Evolutionary conservation across 2,797 vertebrate genomes (phyloP), one percentile per base, ranked within the genome.

Genomic region (Nyctibius grandis): DNA sequence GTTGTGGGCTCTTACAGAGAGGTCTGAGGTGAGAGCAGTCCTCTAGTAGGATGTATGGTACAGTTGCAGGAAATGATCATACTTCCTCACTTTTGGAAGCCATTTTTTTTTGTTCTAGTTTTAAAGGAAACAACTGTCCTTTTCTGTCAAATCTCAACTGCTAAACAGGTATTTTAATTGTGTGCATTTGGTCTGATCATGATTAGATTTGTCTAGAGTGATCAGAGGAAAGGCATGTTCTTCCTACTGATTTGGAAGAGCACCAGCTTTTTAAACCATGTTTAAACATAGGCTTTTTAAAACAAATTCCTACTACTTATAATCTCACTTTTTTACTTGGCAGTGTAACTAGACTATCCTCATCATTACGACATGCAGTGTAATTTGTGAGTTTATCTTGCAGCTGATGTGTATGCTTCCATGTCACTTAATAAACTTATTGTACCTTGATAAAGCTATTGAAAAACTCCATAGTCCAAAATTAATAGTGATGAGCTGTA

Each of bases 71-170:
- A 96, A 96, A 53, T 0, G 1, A 6, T 63, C 77, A 65, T 70
- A 60, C 28, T 94, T 96, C 93, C 92, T 96, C 6, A 11, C 36
- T 88, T 94, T 72, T 94, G 89, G 92, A 94, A 93, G 89, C 26
- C 11, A 3, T 10, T 76, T 72, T 68, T 44, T 42, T 21, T n/a
- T 3, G 9, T 73, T 79, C 15, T 60, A 11, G 9, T 79, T 87
- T 63, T 69, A 28, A 63, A 87, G 92, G 82, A 79, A 81, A 51
- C 0, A 1, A 4, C 0, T 64, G 42, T 34, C 21, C 3, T 69
- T 89, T 83, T 76, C 38, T 48, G 19, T 74, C 14, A 48, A 19
- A 38, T 80, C 21, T 81, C 25, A 51, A 4, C 56, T 79, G 56
- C 40, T 77, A 9, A 87, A 53, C 21, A 34, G 26, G 17, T 92